Base-by-base conservation (phyloP, 2,797 vertebrate genomes). In the Carapus acus region DNA sequence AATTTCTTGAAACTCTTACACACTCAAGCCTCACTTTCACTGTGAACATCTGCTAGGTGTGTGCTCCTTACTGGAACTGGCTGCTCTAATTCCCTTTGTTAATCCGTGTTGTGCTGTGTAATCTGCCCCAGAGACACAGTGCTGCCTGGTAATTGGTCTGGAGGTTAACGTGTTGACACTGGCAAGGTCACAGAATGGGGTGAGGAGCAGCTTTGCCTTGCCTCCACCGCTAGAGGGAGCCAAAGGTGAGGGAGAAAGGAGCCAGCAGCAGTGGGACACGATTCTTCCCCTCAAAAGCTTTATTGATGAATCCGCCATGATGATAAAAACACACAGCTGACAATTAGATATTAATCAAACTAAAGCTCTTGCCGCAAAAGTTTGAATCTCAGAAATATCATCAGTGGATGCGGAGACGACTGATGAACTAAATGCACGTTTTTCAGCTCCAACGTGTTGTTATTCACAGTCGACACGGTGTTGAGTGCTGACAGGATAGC, bases 221-320 rank as follows among this genome's bases (percentile, higher is more conserved):
- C 43, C 17, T 47, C 8, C 15, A 29, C n/a, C 31, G 47, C 1
- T 8, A 34, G n/a, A 12, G 1, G 46, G 12, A 17, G 23, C 27
- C 3, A 52, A 20, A 33, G 31, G 13, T 36, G 37, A 37, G 14
- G 3, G 58, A 70, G 2, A 45, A 60, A 41, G 21, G 9, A 3
- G 11, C 17, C 18, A 27, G 7, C 21, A 0, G 0, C 9, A 44
- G 8, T 1, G 36, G 46, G 31, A 43, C 3, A 2, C 54, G 15
- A 29, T 45, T 40, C 39, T 55, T 55, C 34, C 58, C 54, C 41
- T 47, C 18, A 54, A 55, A 66, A 15, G 8, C 42, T 79, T 83
- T 82, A 79, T 79, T 82, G 33, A 42, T 60, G 40, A 71, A 18
- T 57, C 52, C 14, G 58, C 31, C 40, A 67, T 63, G 24, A 27